These are phyloP conservation scores for Chironomus tepperi DNA, from an alignment of 1,140 invertebrate species.

Conservation along the genomic window DNA sequence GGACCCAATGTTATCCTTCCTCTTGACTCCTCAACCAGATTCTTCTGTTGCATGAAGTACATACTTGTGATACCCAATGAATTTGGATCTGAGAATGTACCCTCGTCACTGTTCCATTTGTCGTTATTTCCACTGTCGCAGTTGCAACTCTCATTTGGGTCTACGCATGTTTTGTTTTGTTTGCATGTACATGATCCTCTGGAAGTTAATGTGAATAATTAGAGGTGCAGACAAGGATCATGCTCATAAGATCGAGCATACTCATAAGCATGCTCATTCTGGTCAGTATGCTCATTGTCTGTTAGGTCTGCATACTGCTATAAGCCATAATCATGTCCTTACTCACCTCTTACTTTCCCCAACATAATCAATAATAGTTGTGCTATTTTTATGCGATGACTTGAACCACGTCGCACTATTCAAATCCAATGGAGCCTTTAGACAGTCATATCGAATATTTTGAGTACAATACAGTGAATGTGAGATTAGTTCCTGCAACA, in stretches of 20 bases:
- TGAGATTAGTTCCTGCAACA: slow-evolving; percentile 80
- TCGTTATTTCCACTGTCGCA: slow-evolving; percentile 67
- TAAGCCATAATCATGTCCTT: no score
- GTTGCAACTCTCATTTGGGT: slow-evolving; percentile 73
- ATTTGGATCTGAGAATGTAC: slow-evolving; percentile 64
- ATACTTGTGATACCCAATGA: slow-evolving; percentile 84
- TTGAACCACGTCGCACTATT: slow-evolving; percentile 86
- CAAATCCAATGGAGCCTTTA: slow-evolving; percentile 75
- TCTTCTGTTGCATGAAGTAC: slow-evolving; percentile 78
- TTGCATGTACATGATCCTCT: slow-evolving; percentile 58
- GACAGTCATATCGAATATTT: slow-evolving; percentile 85
- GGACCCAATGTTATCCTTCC: slow-evolving; percentile 82
- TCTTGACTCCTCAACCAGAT: slow-evolving; percentile 68
- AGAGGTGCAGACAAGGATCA: no score
- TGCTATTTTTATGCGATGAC: slow-evolving; percentile 62
- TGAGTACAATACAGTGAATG: slow-evolving; percentile 84
- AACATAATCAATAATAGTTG: slow-evolving; percentile 61
- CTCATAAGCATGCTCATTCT: no score
- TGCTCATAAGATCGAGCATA: no score
- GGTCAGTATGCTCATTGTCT: no score
- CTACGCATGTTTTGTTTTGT: slow-evolving; percentile 68
- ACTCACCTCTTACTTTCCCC: slow-evolving; percentile 75
- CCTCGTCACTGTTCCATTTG: slow-evolving; percentile 82
- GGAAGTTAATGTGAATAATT: no score
- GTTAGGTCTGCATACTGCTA: no score